Evolutionary conservation across 1,140 invertebrate species (phyloP), one percentile per base, ranked within the genome.

Genomic region (Hydropsyche tenuis): DNA sequence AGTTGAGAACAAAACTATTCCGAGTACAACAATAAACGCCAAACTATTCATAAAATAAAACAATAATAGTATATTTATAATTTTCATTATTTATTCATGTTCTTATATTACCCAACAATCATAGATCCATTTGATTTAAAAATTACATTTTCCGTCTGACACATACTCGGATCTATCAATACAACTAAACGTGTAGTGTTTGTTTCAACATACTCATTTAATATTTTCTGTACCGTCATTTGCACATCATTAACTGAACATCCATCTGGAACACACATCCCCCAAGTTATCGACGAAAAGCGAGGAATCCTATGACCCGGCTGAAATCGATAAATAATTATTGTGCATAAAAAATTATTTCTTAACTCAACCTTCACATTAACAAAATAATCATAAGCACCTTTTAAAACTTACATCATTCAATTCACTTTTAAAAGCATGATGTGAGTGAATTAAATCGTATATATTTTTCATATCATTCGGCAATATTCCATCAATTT

Each of bases 301-400:
- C 88, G 83, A 1, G 89, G 89, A 9, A 91, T 86, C 70, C 89
- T 81, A 78, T 91, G 89, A 9, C 89, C 89, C 22, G 89, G 88
- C 89, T 91, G 73, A 71, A 82, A 77, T n/a, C n/a, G n/a, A 20
- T 20, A 70, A 53, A 56, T 27, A 14, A 27, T 56, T 77, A 45
- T n/a, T n/a, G n/a, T n/a, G n/a, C n/a, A n/a, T n/a, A n/a, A n/a
- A n/a, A n/a, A n/a, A n/a, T n/a, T n/a, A n/a, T n/a, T n/a, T n/a
- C n/a, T n/a, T n/a, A n/a, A n/a, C n/a, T n/a, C n/a, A n/a, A 37
- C 30, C 30, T 37, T 23, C 20, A n/a, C 22, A 20, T 51, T 51
- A 16, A 51, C 14, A 51, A 16, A 16, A 4, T 25, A 69, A 69
- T 62, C 45, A 37, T 75, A 60, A 60, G 30, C 30, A 37, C 23